Conservation (phyloP, 2,888 invertebrate genomes). For the Cheilosia scutellata region DNA sequence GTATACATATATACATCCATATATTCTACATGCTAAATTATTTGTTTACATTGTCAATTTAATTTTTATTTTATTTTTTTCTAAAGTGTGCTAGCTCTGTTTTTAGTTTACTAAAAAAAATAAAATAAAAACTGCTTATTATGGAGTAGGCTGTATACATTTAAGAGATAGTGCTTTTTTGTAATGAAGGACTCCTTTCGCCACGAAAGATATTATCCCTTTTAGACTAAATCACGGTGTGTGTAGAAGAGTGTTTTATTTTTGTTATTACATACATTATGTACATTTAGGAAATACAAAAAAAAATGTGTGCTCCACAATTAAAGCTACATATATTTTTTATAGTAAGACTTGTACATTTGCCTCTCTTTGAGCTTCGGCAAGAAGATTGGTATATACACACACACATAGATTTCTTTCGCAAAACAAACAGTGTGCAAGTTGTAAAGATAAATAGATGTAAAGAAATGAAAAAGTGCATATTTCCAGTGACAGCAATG, state of each 20-base stretch:
- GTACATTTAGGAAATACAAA: conserved; percentile 48
- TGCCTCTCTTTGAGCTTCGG: conserved; percentile 64
- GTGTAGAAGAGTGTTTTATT: conserved; percentile 65
- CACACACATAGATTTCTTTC: conserved; percentile 49
- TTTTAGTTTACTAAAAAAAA: conserved; percentile 17
- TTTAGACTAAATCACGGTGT: conserved; percentile 64
- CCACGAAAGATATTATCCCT: conserved; percentile 71
- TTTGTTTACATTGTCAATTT: conserved; percentile 66
- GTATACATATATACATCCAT: not conserved
- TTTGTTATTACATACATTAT: conserved; percentile 67
- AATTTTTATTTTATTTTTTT: conserved; percentile 24
- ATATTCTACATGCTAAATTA: conserved; percentile 23
- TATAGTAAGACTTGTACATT: conserved; percentile 71
- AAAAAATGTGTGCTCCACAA: conserved; percentile 63
- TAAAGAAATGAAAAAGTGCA: conserved; percentile 33
- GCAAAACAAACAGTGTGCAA: conserved; percentile 46
- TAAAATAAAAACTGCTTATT: conserved; percentile 40
- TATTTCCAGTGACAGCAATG: conserved; percentile 49
- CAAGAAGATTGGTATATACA: conserved; percentile 46
- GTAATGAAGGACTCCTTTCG: conserved; percentile 47
- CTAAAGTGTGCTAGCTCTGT: conserved; percentile 59
- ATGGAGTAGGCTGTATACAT: conserved; percentile 51
- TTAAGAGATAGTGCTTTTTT: conserved; percentile 54
- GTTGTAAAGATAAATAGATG: conserved; percentile 29
- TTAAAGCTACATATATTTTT: conserved; percentile 68